Evolutionary conservation across 2,797 vertebrate genomes (phyloP), one percentile per base, ranked within the genome.

Genomic region (Enteromius argenteus): DNA sequence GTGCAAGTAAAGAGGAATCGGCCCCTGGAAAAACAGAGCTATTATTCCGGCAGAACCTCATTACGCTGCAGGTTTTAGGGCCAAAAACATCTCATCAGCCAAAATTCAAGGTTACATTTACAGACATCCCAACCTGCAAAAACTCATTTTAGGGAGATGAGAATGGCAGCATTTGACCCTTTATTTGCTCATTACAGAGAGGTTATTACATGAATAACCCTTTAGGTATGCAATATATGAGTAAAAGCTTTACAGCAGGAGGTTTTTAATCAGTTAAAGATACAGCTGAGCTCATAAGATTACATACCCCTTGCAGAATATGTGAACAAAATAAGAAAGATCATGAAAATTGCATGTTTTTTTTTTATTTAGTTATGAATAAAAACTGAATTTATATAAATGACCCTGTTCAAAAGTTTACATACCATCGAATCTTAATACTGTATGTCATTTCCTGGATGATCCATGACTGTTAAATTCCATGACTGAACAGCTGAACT

Each of bases 81-180:
- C 71, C 85, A 84, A 88, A 87, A 73, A 84, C 86, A 86, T 86
- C 81, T 84, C 76, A 60, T 56, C 80, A 85, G 82, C 60, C 80
- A 64, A 72, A 83, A 88, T 79, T 86, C 76, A 84, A 84, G 82
- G 84, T 85, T 88, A 86, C 27, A 88, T 88, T 86, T 79, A 67
- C 79, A 32, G 32, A 32, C 32, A 32, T 32, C 32, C 32, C 32
- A 32, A 32, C 32, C 32, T 32, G 32, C 32, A 32, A 32, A 32
- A 32, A 32, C 32, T 32, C 32, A 32, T 32, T 32, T 32, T 32
- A 32, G 32, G 32, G 32, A 32, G 32, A 32, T 3, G 32, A 32
- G 32, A 32, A 32, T 32, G 32, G 32, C 32, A 32, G 17, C 39
- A n/a, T 46, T 23, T 81, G 68, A 72, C 39, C 51, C 39, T 72